Evolutionary conservation across 1,140 invertebrate species (phyloP), one percentile per base, ranked within the genome.

Genomic region (Antheraea pernyi): DNA sequence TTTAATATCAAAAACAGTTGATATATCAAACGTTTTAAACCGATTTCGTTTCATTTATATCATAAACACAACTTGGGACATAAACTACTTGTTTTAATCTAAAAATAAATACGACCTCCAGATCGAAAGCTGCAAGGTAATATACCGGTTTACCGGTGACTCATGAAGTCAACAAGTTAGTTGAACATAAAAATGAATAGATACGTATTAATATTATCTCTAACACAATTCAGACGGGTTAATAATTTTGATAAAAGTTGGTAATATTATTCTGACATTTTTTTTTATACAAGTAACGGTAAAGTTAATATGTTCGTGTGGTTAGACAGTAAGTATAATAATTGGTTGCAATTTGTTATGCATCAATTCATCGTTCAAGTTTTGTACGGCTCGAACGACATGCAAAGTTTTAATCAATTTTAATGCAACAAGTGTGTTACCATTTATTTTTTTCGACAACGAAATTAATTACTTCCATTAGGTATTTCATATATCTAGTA

Each of bases 41-140:
- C 22, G 22, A 30, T 30, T 30, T 30, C 22, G 22, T 30, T 30
- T 30, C 22, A 30, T 30, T 30, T 30, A 30, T 30, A 42, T 42
- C 39, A 42, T 42, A 42, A 30, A 42, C 39, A 42, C 7, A 42
- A 42, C 58, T 22, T 30, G 18, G 59, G 16, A 16, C 13, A 53
- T 53, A 42, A 42, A 11, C 39, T 13, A 53, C 46, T 53, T 53
- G 46, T 53, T 16, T 53, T 53, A 53, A 53, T 16, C 46, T 69
- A 69, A 73, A 63, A 73, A 68, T 69, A 70, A 22, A 39, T 37
- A 61, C 58, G 69, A 71, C 73, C 72, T 74, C 69, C 64, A 70
- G 61, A 71, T 69, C 63, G 67, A 75, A 75, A 71, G 73, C 73
- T 67, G 59, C 59, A 62, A 67, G 59, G 73, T 39, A 61, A 60